A percentile compares a stretch with the other conserved stretches of the same genome.
Conservation (phyloP, 2,797 vertebrate genomes). For the Helarctos malayanus region DNA sequence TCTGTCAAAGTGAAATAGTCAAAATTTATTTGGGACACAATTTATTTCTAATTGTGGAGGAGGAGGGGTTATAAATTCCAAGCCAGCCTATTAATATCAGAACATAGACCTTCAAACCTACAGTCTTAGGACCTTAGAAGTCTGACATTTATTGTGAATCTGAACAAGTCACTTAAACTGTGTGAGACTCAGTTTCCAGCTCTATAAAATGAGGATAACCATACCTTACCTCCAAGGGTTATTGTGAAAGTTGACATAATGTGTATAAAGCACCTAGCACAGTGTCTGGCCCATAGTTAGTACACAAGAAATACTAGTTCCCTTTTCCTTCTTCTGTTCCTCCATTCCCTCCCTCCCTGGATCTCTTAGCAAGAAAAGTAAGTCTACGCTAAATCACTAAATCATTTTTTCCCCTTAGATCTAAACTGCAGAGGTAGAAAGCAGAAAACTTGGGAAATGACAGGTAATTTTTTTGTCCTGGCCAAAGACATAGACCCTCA, state of each 20-base stretch:
- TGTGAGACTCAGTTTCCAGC: background rate
- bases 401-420: slow-evolving; percentile 86
- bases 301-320: background rate
- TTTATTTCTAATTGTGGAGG: background rate
- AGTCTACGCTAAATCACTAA: slow-evolving; percentile 78
- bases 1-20: slow-evolving; percentile 26
- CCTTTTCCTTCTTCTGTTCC: background rate
- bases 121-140: background rate
- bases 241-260: background rate
- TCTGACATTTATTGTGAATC: background rate
- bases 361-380: slow-evolving; percentile 72
- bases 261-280: background rate
- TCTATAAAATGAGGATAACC: background rate
- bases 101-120: background rate
- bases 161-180: background rate
- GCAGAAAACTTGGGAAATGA: slow-evolving; percentile 86
- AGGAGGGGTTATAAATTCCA: background rate
- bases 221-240: background rate
- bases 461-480: slow-evolving; percentile 84
- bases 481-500: slow-evolving; percentile 75
- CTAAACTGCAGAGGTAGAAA: slow-evolving; percentile 86
- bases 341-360: slow-evolving; percentile 50
- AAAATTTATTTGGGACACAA: background rate
- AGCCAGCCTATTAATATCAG: background rate
- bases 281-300: background rate